These are phyloP conservation scores for Fregata magnificens DNA, from an alignment of 2,113 vertebrate genomes.

Conservation along the genomic window DNA sequence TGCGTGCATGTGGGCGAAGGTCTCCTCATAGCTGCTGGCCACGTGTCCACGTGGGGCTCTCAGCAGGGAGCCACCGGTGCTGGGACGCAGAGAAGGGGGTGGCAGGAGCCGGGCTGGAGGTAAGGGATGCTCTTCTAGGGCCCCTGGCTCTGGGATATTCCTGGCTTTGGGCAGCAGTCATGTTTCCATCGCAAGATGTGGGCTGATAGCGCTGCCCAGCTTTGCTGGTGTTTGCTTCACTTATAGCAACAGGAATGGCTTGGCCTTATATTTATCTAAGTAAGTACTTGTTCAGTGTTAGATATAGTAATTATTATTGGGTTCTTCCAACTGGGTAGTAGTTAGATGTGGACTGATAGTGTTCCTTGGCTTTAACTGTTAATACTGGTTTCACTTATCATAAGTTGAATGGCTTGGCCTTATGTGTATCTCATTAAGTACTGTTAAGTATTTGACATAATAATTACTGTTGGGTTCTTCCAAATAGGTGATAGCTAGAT, in stretches of 20 bases:
- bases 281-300: too few relatives aligned
- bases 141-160: neutral
- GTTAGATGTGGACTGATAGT: neutral
- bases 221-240: neutral
- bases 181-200: fast-evolving
- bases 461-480: neutral
- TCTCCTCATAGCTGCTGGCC: neutral
- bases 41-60: neutral
- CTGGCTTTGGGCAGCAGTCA: neutral
- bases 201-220: neutral
- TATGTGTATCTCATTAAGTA: neutral
- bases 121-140: neutral
- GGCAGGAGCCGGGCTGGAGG: neutral
- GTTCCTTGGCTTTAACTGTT: neutral
- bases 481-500: neutral
- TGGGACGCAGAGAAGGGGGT: fast-evolving
- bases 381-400: neutral
- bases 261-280: neutral
- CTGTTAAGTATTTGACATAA: neutral
- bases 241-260: neutral
- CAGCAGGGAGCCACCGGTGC: neutral
- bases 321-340: neutral
- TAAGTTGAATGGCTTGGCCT: neutral
- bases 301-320: neutral
- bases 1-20: neutral